Base-by-base conservation (phyloP, 2,113 vertebrate species). In the Arothron firmamentum region DNA sequence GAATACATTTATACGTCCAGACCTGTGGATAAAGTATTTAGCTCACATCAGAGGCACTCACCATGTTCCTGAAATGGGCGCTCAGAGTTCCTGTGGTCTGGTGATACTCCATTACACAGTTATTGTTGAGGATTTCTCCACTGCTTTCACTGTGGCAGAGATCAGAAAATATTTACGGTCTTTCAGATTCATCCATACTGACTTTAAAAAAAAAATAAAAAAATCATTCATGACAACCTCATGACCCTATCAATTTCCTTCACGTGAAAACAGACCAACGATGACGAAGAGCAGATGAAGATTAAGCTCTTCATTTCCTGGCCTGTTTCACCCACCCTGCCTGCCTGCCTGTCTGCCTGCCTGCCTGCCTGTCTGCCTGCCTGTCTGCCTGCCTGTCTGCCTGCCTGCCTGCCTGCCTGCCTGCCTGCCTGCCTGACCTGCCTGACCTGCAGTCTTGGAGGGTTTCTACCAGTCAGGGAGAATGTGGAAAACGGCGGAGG, bases 91-190 rank as follows among this genome's bases (percentile, higher is more conserved):
- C 93, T 0, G 94, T 96, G 64, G 95, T 94, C 75, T 98, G 96
- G 84, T 98, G 96, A 62, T 97, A 98, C 70, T 98, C 96, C 96
- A 97, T 97, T 69, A 98, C 96, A 0, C 96, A 98, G 86, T 95
- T 95, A 81, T 98, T 98, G 89, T 98, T 98, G 65, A 98, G 79
- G 87, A 98, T 97, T 81, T 98, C 96, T 0, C 96, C 96, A 0
- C 96, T 98, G 90, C 93, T 94, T 77, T 98, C 96, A 2, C 95
- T 97, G 91, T 20, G 51, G 25, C 47, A 50, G 52, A 67, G 50
- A 74, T 16, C 15, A 38, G 12, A 16, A 15, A 17, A 45, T 16
- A 15, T 17, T 45, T 6, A 16, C 1, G 10, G 1, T 45, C 43
- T 45, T 38, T 12, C 10, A 31, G 28, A 31, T 7, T 31, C 1